Evolutionary conservation across 2,888 invertebrate genomes (phyloP), one percentile per base, ranked within the genome.

Genomic region (Drosophila anomalata): DNA sequence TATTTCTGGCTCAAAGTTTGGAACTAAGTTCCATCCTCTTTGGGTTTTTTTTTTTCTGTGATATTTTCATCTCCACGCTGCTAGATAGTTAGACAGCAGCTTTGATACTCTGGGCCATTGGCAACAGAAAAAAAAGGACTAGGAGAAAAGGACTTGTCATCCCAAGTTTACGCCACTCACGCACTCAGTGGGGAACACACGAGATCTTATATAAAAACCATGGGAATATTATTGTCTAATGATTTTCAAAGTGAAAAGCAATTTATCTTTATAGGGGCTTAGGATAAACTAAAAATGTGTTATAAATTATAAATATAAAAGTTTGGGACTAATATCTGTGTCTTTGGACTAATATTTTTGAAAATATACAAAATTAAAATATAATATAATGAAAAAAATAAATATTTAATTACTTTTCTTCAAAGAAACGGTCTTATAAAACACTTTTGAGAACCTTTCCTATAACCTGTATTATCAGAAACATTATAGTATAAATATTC

Each of bases 1-100:
- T 71, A 66, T 73, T 54, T 60, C 68, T 60, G 48, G 71, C 42
- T 14, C 57, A 53, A 66, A 66, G 56, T 73, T 71, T 58, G 73
- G 57, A 71, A 71, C 71, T 65, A 73, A 66, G 56, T 71, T 71
- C 50, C 71, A 41, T 68, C 52, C 42, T 69, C 20, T 41, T 47
- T 33, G 11, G 24, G 11, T 51, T 24, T 9, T 11, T 20, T 20
- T 26, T 41, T 58, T 55, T 52, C 14, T 36, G 36, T 36, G n/a
- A 36, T 36, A 36, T 36, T 50, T 41, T 41, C 29, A 29, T n/a
- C 26, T 48, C 33, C 50, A 24, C 24, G 47, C 31, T 47, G 47
- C 36, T 14, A 11, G 36, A 68, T 66, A 57, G 69, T 65, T 66
- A 52, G 63, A 65, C 63, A 65, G 67, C 54, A 66, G 63, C 65